Base-by-base conservation (phyloP, 2,888 invertebrate species). In the Nudaria mundana region DNA sequence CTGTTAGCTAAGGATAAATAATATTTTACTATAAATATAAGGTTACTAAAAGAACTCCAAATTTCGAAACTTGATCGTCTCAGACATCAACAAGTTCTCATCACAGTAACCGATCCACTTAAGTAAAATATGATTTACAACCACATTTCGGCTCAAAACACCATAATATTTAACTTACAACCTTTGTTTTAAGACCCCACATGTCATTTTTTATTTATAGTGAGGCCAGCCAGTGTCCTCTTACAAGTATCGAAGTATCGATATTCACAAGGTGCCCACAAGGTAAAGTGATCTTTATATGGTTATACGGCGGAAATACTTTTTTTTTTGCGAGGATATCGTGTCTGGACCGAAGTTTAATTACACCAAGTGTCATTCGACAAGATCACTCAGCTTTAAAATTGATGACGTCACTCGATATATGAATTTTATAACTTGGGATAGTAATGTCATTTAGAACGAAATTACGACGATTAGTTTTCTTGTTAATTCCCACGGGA, bases 231-330 rank as follows among this genome's bases (percentile, higher is more conserved):
- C n/a, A n/a, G 52, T 56, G 70, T 65, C 67, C 65, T 59, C 31
- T 37, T 40, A 66, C 64, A 67, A 30, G 69, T 66, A 70, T 71
- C 68, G 60, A 63, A 30, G 69, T 66, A 70, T 71, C 68, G 60
- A 63, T 56, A 51, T 26, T 30, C 51, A 49, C 37, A 45, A 46
- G 34, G 40, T 42, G 28, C 40, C 39, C 36, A 30, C 63, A 58
- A 61, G 62, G 83, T 77, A 81, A 82, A 70, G 59, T 66, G 75
- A 81, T 70, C 67, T 64, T 48, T 41, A 47, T 58, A 65, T 59
- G 58, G 65, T 49, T 61, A 63, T 58, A 37, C 61, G 49, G 54
- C 70, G 79, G 81, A 82, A 74, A 71, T 57, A 41, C 47, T 38
- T 58, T 61, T 62, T n/a, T n/a, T 67, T 61, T 56, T 53, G 15